Evolutionary conservation across 2,113 vertebrate species (phyloP).

Genomic region (Pollachius pollachius): DNA sequence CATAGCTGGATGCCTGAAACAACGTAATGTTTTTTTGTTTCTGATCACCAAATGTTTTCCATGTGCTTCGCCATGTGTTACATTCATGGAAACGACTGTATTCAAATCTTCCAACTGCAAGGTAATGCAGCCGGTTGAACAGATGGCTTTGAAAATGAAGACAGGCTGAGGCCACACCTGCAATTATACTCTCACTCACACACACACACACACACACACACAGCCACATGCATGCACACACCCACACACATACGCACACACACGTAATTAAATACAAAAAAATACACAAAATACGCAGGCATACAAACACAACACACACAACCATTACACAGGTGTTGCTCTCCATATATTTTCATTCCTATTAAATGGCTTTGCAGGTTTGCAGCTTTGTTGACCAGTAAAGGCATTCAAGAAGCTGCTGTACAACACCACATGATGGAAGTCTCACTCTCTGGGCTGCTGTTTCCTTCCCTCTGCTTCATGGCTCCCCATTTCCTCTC

Average conservation of each 20-base stretch:
- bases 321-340: background rate
- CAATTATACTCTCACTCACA: background rate
- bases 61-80: no score
- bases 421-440: background rate
- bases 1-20: no score
- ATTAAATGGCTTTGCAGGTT: slow-evolving; percentile 6
- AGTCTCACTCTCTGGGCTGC: background rate
- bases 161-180: background rate
- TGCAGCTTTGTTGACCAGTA: slow-evolving; percentile 8
- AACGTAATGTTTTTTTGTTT: no score
- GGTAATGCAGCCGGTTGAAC: no score
- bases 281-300: background rate
- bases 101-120: no score
- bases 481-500: no score
- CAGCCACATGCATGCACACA: slow-evolving; percentile 10
- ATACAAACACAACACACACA: background rate
- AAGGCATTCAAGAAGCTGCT: slow-evolving; percentile 3
- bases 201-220: slow-evolving; percentile 9
- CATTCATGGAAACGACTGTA: no score
- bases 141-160: no score
- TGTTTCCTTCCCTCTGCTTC: background rate
- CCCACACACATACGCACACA: slow-evolving; percentile 1
- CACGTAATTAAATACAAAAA: background rate
- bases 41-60: no score
- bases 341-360: slow-evolving; percentile 8